These are phyloP conservation scores for Allacma fusca DNA, from an alignment of 2,888 invertebrate species.

Conservation along the genomic window DNA sequence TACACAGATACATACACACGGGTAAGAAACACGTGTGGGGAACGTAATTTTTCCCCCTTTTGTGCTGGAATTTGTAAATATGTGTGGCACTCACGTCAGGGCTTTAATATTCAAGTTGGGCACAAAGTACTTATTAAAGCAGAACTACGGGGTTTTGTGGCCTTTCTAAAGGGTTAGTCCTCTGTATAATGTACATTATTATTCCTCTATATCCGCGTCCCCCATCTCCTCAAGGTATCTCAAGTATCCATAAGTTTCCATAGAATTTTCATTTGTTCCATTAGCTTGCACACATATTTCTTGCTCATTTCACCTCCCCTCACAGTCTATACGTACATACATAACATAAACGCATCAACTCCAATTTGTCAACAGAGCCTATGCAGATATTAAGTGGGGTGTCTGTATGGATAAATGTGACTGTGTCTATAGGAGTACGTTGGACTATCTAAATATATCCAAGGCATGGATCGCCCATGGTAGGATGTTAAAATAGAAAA, in stretches of 20 bases:
- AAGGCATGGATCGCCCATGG: too few relatives aligned
- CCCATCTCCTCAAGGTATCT: neutral
- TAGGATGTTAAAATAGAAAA: neutral
- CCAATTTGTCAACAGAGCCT: too few relatives aligned
- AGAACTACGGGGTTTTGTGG: constrained; percentile 4
- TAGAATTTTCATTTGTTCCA: neutral
- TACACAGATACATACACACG: neutral
- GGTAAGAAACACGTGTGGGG: neutral
- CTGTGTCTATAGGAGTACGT: too few relatives aligned
- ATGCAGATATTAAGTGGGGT: too few relatives aligned
- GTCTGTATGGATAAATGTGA: too few relatives aligned
- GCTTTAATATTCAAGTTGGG: constrained; percentile 17
- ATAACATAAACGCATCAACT: too few relatives aligned
- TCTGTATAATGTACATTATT: neutral
- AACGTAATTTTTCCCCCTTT: constrained; percentile 11
- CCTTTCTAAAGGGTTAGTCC: constrained; percentile 12
- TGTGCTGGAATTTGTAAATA: neutral
- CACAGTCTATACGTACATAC: too few relatives aligned
- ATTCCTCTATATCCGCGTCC: neutral
- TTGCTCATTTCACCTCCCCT: neutral
- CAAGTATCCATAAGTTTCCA: neutral
- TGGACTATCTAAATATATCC: too few relatives aligned
- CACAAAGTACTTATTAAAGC: constrained; percentile 21
- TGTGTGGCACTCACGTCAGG: constrained; percentile 18
- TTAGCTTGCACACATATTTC: neutral